Percentiles rank a stretch among this genome's conserved stretches.
Evolutionary conservation across 2,797 vertebrate genomes (phyloP).

Genomic region (Labroides dimidiatus): DNA sequence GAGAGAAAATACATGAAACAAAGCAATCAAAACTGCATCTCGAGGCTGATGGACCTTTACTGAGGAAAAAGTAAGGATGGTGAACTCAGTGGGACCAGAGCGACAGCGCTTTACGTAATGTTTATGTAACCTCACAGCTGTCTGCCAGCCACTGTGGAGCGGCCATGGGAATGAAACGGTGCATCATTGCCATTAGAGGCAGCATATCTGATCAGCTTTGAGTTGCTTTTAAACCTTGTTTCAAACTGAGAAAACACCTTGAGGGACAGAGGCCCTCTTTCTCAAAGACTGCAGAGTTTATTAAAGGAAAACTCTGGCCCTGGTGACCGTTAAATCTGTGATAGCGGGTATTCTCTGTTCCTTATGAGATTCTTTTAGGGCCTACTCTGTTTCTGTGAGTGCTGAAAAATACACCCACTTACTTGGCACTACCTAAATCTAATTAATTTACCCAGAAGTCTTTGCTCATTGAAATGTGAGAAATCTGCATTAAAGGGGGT

Average conservation of each 20-base stretch:
- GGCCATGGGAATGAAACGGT: conserved; percentile 13
- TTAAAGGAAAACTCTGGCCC: conserved; percentile 42
- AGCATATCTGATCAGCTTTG: conserved; percentile 43
- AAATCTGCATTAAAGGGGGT: neutral
- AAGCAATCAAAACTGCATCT: conserved; percentile 52
- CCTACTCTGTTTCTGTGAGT: conserved; percentile 6
- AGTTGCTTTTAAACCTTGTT: conserved; percentile 13
- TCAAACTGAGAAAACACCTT: conserved; percentile 23
- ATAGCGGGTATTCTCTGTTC: conserved; percentile 16
- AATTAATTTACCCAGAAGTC: conserved; percentile 1
- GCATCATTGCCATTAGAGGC: conserved; percentile 20
- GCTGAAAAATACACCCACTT: conserved; percentile 15
- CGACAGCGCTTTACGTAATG: conserved; percentile 21
- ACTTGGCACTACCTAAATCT: conserved; percentile 7
- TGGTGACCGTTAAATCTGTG: conserved; percentile 14
- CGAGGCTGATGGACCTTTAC: conserved; percentile 34
- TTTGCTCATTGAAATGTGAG: neutral
- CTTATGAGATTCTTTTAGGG: no score
- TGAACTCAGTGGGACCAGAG: conserved; percentile 8
- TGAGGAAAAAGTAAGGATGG: conserved; percentile 29
- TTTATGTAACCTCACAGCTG: conserved; percentile 55
- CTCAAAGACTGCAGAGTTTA: conserved; percentile 38
- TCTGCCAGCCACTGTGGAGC: conserved; percentile 33
- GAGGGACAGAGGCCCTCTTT: conserved; percentile 25
- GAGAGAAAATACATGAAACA: conserved; percentile 22